Percentiles rank a stretch among this genome's conserved stretches.
These are phyloP conservation scores for Melospiza georgiana DNA, from an alignment of 2,113 vertebrate genomes.

Conservation along the genomic window DNA sequence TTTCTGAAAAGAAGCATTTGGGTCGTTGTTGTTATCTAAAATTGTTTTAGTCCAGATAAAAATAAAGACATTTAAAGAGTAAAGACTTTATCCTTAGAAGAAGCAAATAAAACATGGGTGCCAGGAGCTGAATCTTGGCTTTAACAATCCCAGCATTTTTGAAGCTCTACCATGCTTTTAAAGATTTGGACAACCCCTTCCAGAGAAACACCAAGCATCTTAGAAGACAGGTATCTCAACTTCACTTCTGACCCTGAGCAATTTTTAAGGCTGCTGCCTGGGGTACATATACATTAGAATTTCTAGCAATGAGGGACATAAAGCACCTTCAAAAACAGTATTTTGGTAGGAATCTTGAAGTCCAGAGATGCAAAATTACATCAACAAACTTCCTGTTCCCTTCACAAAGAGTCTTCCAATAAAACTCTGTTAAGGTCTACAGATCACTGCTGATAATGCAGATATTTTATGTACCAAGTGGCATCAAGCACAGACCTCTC, in stretches of 20 bases:
- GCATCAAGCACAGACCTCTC: background rate
- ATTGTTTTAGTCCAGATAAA: background rate
- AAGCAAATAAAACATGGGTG: background rate
- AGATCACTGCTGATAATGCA: background rate
- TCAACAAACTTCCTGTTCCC: background rate
- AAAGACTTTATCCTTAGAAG: background rate
- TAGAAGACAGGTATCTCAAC: fast-evolving
- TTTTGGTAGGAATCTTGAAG: background rate
- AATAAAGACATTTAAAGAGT: background rate
- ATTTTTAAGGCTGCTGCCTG: background rate
- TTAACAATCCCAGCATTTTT: background rate
- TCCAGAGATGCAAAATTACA: background rate
- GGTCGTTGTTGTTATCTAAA: background rate
- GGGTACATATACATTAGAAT: background rate
- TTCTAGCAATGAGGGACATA: background rate
- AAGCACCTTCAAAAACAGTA: background rate
- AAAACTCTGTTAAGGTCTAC: background rate
- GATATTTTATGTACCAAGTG: background rate
- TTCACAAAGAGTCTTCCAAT: background rate
- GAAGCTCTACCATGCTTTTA: background rate
- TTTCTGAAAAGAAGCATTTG: background rate
- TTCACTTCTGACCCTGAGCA: background rate
- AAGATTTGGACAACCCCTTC: background rate
- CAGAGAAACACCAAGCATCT: background rate
- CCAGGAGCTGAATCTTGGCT: background rate